Evolutionary conservation across 2,113 vertebrate species (phyloP), one percentile per base, ranked within the genome.

Genomic region (Rhadina sibilatrix): DNA sequence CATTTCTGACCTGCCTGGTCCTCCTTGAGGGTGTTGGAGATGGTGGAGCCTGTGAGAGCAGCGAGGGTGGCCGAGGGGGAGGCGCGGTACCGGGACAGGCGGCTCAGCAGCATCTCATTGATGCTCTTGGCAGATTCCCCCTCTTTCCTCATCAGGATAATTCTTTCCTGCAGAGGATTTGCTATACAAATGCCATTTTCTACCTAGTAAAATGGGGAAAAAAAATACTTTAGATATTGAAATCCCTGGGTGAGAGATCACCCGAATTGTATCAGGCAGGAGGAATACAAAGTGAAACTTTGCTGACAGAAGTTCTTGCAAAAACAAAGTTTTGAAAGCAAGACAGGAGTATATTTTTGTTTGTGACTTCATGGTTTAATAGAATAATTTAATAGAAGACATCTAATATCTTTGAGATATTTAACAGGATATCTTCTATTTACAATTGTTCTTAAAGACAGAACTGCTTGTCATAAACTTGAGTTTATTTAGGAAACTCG

Each of bases 111-210:
- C 98, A 99, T 99, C 97, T 99, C 99, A 20, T 99, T 99, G 94
- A 99, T 99, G 98, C 99, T 99, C 97, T 99, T 99, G 42, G 99
- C 99, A 83, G 99, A 99, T 93, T 99, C 99, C 8, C 99, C 99
- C 96, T 99, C 99, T 96, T 99, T 99, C 83, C 99, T 98, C 96
- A 98, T 99, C 61, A 99, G 98, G 96, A 99, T 99, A 61, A 99
- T 99, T 47, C 99, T 98, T 76, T 99, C 99, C 97, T 99, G 99
- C 53, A 99, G 98, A 46, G 98, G 98, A 89, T 94, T 98, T 94
- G 98, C 99, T 91, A 98, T 94, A 79, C 98, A 99, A 59, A 99
- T 74, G 8, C 98, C 99, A 81, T 98, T 98, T 97, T 99, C 98
- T 46, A 98, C 98, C 99, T 99, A 66, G 83, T 38, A 28, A 89